These are phyloP conservation scores for Aphodius granarius DNA, from an alignment of 2,888 invertebrate species.

Conservation along the genomic window DNA sequence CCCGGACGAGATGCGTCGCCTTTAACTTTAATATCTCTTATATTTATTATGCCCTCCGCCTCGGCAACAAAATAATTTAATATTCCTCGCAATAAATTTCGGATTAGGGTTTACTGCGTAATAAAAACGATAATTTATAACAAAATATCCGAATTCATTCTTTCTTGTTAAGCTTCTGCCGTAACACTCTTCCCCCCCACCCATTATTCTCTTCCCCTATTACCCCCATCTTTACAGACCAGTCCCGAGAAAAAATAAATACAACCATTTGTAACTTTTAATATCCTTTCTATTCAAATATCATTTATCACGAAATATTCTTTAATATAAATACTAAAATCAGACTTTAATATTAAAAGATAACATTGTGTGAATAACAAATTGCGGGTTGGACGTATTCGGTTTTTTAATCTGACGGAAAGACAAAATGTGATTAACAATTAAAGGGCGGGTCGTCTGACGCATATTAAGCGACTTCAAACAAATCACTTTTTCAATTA, in stretches of 20 bases:
- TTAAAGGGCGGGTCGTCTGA: slow-evolving; percentile 33
- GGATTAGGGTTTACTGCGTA: slow-evolving; percentile 55
- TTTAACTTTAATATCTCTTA: slow-evolving; percentile 53
- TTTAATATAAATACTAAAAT: too few species aligned
- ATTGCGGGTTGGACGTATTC: slow-evolving; percentile 10
- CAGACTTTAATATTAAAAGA: too few species aligned
- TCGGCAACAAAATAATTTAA: slow-evolving; percentile 53
- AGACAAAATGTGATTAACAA: slow-evolving; percentile 33
- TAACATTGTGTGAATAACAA: too few species aligned
- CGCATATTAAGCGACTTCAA: slow-evolving; percentile 31
- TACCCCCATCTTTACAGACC: slow-evolving; percentile 16
- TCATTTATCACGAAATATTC: slow-evolving; percentile 27
- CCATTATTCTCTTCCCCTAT: slow-evolving; percentile 31
- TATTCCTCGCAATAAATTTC: slow-evolving; percentile 55
- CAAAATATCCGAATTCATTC: slow-evolving; percentile 52
- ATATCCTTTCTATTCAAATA: slow-evolving; percentile 37
- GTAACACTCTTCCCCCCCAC: slow-evolving; percentile 20
- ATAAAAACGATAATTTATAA: slow-evolving; percentile 56
- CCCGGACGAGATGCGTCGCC: slow-evolving; percentile 46
- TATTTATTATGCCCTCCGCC: slow-evolving; percentile 52
- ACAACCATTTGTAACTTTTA: slow-evolving; percentile 45
- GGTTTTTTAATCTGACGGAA: slow-evolving; percentile 34
- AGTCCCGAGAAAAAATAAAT: slow-evolving; percentile 38
- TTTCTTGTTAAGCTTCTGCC: slow-evolving; percentile 33
- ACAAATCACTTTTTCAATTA: slow-evolving; percentile 34